Percentiles rank a stretch among this genome's conserved stretches.
Evolutionary conservation across 2,113 vertebrate species (phyloP).

Genomic region (Phainopepla nitens): DNA sequence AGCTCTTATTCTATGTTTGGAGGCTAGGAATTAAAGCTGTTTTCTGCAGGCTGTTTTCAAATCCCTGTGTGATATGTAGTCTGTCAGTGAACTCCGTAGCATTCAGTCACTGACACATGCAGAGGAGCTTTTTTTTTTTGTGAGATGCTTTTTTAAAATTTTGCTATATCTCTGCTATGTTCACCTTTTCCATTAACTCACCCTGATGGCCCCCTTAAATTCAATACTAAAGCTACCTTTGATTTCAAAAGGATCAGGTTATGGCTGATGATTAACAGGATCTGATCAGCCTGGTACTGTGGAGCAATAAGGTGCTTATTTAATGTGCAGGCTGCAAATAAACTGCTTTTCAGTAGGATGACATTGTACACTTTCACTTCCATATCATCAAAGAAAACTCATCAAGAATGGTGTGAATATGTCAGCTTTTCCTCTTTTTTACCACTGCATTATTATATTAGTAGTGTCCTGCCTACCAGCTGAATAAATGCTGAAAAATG

Average conservation of each 20-base stretch:
- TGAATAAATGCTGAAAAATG: not conserved
- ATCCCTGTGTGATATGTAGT: not conserved
- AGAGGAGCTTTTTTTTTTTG: not conserved
- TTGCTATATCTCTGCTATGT: not conserved
- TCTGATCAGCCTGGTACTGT: not conserved
- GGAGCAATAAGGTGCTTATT: not conserved
- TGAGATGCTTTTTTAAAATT: not conserved
- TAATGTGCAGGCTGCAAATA: not conserved
- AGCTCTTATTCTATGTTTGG: not conserved
- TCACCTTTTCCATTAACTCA: not conserved
- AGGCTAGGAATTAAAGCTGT: not conserved
- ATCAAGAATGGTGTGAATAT: not conserved
- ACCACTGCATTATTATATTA: not conserved
- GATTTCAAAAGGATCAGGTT: not conserved
- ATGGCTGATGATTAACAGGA: not conserved
- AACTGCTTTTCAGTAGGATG: not conserved
- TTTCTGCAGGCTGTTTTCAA: not conserved
- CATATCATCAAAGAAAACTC: not conserved
- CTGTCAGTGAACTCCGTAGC: not conserved
- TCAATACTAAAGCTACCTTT: not conserved
- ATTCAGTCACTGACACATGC: not conserved
- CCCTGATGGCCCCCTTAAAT: not conserved
- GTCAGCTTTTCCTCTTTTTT: not conserved
- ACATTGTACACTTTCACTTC: not conserved
- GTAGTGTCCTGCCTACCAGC: not conserved